Evolutionary conservation across 2,113 vertebrate species (phyloP), one percentile per base, ranked within the genome.

Genomic region (Coturnix japonica): DNA sequence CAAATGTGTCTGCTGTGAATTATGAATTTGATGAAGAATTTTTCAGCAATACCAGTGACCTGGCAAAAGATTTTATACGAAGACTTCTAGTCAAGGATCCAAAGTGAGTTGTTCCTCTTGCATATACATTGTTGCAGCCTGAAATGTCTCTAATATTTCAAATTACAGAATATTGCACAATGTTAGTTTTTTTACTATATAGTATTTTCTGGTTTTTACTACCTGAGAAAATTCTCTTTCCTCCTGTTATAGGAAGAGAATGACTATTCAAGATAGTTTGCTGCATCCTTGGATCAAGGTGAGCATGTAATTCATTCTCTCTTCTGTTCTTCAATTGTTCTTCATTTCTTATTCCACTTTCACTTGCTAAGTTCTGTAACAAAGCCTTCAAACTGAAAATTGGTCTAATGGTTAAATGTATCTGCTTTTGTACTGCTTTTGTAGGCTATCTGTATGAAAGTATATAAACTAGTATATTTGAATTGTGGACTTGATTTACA

Each of bases 281-380:
- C 98, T 98, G 85, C 99, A 99, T 77, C 98, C 99, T 79, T 99
- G 99, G 99, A 99, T 99, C 95, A 99, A 99, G 98, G 99, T 99
- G 73, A 85, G 97, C 80, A 13, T 37, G 25, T 49, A 61, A 65
- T 88, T 89, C 5, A 53, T 76, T 91, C 13, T 87, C n/a, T 79
- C 2, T 87, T 37, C 23, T 57, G 5, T 53, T 25, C 84, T 60
- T 73, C 76, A 81, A 33, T 78, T 11, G 18, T 79, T 81, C 13
- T 84, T 41, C 3, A 31, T 79, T 70, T 84, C 9, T 21, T 73
- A 71, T 11, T 70, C 72, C 0, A 1, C 25, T 33, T 87, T 47
- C 33, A 47, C 7, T 84, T 81, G 73, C 66, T 16, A 33, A 81
- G 18, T 54, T 87, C 22, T 11, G 47, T 72, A 41, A 41, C 18